A percentile compares a stretch with the other conserved stretches of the same genome.
These are phyloP conservation scores for Drosophila neoperkinsi DNA, from an alignment of 2,888 invertebrate species.

Conservation along the genomic window DNA sequence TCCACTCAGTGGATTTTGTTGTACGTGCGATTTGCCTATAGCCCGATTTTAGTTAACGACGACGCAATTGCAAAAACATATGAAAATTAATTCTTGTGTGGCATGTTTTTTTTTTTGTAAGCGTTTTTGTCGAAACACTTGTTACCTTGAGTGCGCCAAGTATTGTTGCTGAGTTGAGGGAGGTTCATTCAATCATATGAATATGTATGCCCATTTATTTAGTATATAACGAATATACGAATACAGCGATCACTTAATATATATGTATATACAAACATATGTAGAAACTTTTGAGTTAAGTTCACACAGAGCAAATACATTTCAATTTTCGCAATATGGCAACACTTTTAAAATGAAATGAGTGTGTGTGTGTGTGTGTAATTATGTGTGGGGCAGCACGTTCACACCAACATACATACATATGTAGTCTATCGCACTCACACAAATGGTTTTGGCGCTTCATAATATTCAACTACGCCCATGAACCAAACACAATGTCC, in stretches of 20 bases:
- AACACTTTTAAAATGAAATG: slow-evolving; percentile 34
- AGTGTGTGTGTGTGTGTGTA: slow-evolving; percentile 15
- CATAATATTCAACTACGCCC: slow-evolving; percentile 43
- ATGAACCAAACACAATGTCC: slow-evolving; percentile 40
- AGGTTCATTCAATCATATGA: slow-evolving; percentile 68
- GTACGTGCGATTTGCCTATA: slow-evolving; percentile 46
- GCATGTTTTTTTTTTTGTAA: slow-evolving; percentile 42
- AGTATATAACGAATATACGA: slow-evolving; percentile 1
- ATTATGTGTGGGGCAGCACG: slow-evolving; percentile 35
- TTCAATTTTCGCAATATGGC: slow-evolving; percentile 60
- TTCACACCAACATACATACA: slow-evolving; percentile 18
- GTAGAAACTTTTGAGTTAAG: slow-evolving; percentile 20
- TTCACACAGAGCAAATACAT: slow-evolving; percentile 48
- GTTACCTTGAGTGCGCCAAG: slow-evolving; percentile 66
- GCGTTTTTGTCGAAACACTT: slow-evolving; percentile 62
- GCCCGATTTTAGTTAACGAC: slow-evolving; percentile 35
- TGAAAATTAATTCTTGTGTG: slow-evolving; percentile 53
- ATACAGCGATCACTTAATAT: slow-evolving; percentile 15
- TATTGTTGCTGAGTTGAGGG: slow-evolving; percentile 65
- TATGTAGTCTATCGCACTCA: slow-evolving; percentile 16
- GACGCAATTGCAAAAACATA: slow-evolving; percentile 48
- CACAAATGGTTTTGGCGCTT: slow-evolving; percentile 41
- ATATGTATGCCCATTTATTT: neutral
- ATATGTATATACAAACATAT: slow-evolving; percentile 4
- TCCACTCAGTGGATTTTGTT: slow-evolving; percentile 2